Base-by-base conservation (phyloP, 2,888 invertebrate species). In the Pterostichus madidus region DNA sequence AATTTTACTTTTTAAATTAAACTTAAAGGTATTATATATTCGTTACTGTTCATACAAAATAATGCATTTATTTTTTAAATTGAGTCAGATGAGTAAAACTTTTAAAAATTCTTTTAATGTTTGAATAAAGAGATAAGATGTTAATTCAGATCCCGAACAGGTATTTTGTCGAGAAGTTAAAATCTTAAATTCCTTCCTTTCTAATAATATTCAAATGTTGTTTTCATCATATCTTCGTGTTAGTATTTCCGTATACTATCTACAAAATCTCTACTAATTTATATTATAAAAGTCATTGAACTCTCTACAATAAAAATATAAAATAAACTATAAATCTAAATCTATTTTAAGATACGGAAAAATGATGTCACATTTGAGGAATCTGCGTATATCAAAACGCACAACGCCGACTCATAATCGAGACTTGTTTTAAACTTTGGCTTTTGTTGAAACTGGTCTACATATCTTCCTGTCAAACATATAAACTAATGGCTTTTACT, bases 171-270 rank as follows among this genome's bases (percentile, higher is more conserved):
- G 53, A 56, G 15, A 56, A 56, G 53, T 56, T 56, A 56, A 56
- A 56, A 56, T 56, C 53, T 56, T 15, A 56, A 15, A 56, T 56
- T 15, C 53, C 13, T 49, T 49, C 49, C 17, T 56, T 17, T 24
- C 24, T 2, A 24, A 24, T 3, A 24, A 24, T 56, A 64, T 64
- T 35, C 35, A 64, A 35, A 35, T 64, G 17, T 64, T 11, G 64
- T 64, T 64, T 64, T 64, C 35, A n/a, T 64, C 31, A 64, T 64
- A 64, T 24, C 13, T 64, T 39, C 31, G n/a, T 73, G 17, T 56
- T 31, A 59, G 17, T 10, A 31, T 39, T 68, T 39, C 68, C 13
- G n/a, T 39, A 31, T 10, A 64, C 5, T 39, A 68, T 68, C 68
- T 68, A 13, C 7, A 32, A 13, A 15, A 68, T 64, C 64, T 68